Conservation (phyloP, 1,140 invertebrate species). For the Micrasema longulum region DNA sequence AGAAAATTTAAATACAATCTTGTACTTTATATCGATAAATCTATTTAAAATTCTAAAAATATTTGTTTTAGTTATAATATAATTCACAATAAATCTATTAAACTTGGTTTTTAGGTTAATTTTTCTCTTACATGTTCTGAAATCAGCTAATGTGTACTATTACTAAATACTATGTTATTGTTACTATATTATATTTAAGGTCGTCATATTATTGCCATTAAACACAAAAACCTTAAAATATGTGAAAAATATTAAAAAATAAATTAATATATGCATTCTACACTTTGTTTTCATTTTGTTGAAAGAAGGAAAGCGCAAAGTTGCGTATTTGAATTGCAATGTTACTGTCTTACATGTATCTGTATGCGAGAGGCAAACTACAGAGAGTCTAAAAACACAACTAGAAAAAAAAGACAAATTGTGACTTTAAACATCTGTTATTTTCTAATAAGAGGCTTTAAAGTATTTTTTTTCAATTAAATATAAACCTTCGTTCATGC, state of each 20-base stretch:
- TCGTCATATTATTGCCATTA: conserved; percentile 43
- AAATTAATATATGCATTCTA: conserved; percentile 48
- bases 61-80: conserved; percentile 37
- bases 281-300: neutral
- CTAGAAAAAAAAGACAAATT: too few species aligned
- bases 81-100: conserved; percentile 22
- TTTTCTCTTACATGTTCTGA: conserved; percentile 27
- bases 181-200: conserved; percentile 36
- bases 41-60: conserved; percentile 7
- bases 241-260: conserved; percentile 42
- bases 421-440: too few species aligned
- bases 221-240: conserved; percentile 40
- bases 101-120: conserved; percentile 15
- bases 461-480: too few species aligned
- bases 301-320: too few species aligned
- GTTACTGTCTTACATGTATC: too few species aligned
- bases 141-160: conserved; percentile 34
- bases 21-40: conserved; percentile 18
- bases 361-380: too few species aligned
- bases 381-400: too few species aligned
- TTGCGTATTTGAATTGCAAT: too few species aligned
- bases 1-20: neutral
- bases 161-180: too few species aligned
- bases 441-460: too few species aligned
- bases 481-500: too few species aligned